Evolutionary conservation across 2,797 vertebrate genomes (phyloP), one percentile per base, ranked within the genome.

Genomic region (Podarcis siculus): DNA sequence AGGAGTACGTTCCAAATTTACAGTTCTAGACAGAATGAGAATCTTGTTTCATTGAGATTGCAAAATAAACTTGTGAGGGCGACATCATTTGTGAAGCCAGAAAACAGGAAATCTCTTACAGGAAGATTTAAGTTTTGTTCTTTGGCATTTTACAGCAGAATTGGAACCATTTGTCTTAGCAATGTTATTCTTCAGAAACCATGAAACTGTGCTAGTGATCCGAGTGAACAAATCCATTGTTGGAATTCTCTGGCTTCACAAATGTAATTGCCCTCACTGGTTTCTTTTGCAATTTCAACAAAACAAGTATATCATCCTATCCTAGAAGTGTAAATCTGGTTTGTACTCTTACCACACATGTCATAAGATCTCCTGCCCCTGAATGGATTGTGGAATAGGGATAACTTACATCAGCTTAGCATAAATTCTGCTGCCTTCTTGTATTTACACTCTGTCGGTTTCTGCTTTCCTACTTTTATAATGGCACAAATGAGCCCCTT

Each of bases 161-260:
- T 80, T 75, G 82, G 25, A 89, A 15, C 69, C 87, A 89, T 89
- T 89, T 25, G 6, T 85, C 78, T 81, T 75, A 49, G 69, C 42
- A 81, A 23, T 27, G 30, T 61, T 42, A 4, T 32, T 79, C 82
- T 79, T 23, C 49, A 72, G 45, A 84, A 73, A 73, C 37, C 79
- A 61, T 79, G 49, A 71, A 84, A 72, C 66, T 12, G 25, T n/a
- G 66, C 37, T 37, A 49, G 76, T 49, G 71, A 85, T 75, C 55
- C 37, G 27, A 55, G 69, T 49, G 55, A 81, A 85, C n/a, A n/a
- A 67, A 17, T 49, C 49, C 49, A 55, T 55, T 55, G 49, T 15
- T 55, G 49, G 49, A 55, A 55, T 55, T 76, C 23, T 8, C 73
- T 35, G 35, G 7, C 21, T 69, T 82, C 13, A 42, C 37, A 42